A percentile compares a stretch with the other conserved stretches of the same genome.
Evolutionary conservation across 2,113 vertebrate genomes (phyloP).

Genomic region (Vulpes lagopus): DNA sequence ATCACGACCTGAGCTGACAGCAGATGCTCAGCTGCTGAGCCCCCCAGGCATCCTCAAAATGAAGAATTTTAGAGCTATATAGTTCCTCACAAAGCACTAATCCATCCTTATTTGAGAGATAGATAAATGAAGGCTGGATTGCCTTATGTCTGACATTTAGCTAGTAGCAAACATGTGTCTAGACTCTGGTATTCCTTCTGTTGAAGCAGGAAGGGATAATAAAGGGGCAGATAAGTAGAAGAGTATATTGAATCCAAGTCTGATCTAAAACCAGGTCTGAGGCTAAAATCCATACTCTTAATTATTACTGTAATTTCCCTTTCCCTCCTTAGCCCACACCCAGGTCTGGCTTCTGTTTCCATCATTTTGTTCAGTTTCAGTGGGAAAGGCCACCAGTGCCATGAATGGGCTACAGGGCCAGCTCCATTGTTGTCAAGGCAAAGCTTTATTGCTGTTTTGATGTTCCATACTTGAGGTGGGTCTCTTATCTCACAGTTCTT

Average conservation of each 20-base stretch:
- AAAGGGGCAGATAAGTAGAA: background rate
- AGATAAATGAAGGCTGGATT: background rate
- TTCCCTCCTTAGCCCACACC: constrained; percentile 34
- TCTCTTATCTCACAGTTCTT: constrained; percentile 55
- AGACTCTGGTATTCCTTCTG: background rate
- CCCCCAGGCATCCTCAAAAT: background rate
- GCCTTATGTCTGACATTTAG: background rate
- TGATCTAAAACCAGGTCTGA: background rate
- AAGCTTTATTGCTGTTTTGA: constrained; percentile 24
- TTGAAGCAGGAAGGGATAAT: background rate
- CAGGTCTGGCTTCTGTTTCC: constrained; percentile 60
- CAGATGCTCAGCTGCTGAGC: too few species aligned
- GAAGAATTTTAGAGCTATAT: background rate
- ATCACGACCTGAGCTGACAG: too few species aligned
- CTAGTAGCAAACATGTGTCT: background rate
- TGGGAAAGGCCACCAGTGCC: constrained; percentile 33
- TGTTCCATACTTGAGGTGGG: background rate
- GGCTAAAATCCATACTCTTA: constrained; percentile 31
- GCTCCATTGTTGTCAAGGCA: constrained; percentile 36
- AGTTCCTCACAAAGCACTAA: background rate
- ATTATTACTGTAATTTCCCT: constrained; percentile 37
- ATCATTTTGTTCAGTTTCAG: background rate
- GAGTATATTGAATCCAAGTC: background rate
- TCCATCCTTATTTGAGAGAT: background rate
- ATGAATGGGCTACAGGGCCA: constrained; percentile 10